Conservation (phyloP, 2,113 vertebrate species). For the Crotalus helleri region DNA sequence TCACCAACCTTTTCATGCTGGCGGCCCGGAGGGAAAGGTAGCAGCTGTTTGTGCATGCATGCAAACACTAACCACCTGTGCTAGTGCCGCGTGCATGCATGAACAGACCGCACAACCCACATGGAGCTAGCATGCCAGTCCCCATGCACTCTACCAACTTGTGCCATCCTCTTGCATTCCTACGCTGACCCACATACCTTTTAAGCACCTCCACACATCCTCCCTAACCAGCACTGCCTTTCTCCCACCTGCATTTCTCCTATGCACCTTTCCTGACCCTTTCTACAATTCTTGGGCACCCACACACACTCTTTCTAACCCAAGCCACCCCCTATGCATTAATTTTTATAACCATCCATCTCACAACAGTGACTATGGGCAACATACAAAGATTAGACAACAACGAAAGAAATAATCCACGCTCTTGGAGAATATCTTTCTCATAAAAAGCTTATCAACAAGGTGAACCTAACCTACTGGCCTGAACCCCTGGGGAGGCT, state of each 20-base stretch:
- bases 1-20: no score
- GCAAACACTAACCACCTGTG: no score
- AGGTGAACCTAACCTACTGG: not conserved
- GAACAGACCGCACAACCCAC: no score
- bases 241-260: not conserved
- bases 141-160: not conserved
- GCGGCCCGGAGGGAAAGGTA: no score
- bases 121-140: not conserved
- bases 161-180: not conserved
- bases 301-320: not conserved
- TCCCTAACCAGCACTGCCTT: not conserved
- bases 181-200: not conserved
- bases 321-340: not conserved
- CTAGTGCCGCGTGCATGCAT: no score
- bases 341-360: not conserved
- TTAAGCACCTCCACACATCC: not conserved
- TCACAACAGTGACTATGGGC: not conserved
- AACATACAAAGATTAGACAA: not conserved
- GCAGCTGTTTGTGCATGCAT: no score
- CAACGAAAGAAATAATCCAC: not conserved
- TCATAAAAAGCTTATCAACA: not conserved
- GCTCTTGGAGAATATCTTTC: not conserved
- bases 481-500: not conserved
- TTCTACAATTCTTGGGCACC: not conserved
- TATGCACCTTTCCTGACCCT: not conserved